Percentiles rank a stretch among this genome's conserved stretches.
These are phyloP conservation scores for Peribatodes rhomboidaria DNA, from an alignment of 2,888 invertebrate species.

Conservation along the genomic window DNA sequence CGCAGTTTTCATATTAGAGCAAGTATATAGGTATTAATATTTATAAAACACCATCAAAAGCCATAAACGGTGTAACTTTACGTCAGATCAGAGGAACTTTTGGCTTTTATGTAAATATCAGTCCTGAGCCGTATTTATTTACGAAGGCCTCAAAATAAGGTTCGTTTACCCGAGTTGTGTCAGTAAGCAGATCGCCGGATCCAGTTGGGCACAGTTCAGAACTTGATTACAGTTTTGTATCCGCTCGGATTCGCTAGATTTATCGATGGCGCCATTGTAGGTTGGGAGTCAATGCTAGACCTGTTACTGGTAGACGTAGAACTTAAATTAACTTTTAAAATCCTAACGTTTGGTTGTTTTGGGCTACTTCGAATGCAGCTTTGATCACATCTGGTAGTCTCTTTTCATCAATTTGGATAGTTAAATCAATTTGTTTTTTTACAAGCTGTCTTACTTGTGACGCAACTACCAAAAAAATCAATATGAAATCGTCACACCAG, in stretches of 20 bases:
- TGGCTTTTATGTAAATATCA: slow-evolving; percentile 16
- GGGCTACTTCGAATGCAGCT: too few relatives aligned
- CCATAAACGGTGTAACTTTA: slow-evolving; percentile 7
- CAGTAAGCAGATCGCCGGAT: slow-evolving; percentile 26
- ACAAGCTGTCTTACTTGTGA: too few relatives aligned
- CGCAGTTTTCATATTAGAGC: not conserved
- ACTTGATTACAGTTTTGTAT: slow-evolving; percentile 38
- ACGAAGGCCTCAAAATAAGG: slow-evolving; percentile 21
- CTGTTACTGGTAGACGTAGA: not conserved
- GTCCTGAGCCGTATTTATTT: slow-evolving; percentile 11
- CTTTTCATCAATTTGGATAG: too few relatives aligned
- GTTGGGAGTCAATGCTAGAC: not conserved
- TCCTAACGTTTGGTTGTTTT: too few relatives aligned
- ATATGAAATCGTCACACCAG: too few relatives aligned
- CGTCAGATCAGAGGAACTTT: slow-evolving; percentile 6
- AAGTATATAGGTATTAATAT: not conserved
- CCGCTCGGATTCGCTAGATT: slow-evolving; percentile 22
- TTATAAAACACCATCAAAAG: not conserved
- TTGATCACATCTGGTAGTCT: too few relatives aligned
- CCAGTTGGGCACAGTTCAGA: slow-evolving; percentile 24
- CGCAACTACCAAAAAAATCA: too few relatives aligned
- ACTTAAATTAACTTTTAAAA: not conserved
- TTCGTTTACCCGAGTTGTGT: slow-evolving; percentile 22
- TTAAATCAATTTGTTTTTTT: too few relatives aligned
- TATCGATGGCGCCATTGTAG: slow-evolving; percentile 25